These are phyloP conservation scores for Nephotettix cincticeps DNA, from an alignment of 1,140 invertebrate species.

Conservation along the genomic window DNA sequence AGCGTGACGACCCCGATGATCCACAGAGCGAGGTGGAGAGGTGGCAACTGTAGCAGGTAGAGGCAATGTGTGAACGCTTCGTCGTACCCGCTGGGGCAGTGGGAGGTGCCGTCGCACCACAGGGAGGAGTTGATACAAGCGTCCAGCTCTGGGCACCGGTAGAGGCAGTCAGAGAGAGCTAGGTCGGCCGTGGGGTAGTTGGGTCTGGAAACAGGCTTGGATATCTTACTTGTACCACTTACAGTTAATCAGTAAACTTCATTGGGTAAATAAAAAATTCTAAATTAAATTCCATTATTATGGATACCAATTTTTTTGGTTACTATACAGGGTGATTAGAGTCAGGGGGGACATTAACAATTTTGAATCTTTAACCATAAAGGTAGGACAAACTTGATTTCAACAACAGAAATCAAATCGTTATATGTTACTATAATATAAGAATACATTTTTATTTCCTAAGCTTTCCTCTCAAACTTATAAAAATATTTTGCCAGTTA, in stretches of 20 bases:
- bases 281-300: too few relatives aligned
- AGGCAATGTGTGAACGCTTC: constrained; percentile 80
- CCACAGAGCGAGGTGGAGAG: constrained; percentile 63
- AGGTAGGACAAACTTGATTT: too few relatives aligned
- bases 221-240: too few relatives aligned
- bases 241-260: too few relatives aligned
- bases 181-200: constrained; percentile 51
- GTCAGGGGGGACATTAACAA: too few relatives aligned
- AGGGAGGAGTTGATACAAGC: constrained; percentile 85
- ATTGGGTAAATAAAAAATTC: too few relatives aligned
- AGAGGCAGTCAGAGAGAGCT: constrained; percentile 69
- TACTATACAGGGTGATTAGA: too few relatives aligned
- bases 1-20: constrained; percentile 45
- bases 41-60: constrained; percentile 67
- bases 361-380: too few relatives aligned
- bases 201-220: constrained; percentile 48
- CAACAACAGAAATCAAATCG: too few relatives aligned
- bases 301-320: too few relatives aligned
- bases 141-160: constrained; percentile 80
- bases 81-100: constrained; percentile 86
- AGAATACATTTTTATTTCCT: background rate
- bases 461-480: background rate
- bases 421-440: too few relatives aligned
- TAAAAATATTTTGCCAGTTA: too few relatives aligned
- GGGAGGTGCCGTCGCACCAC: constrained; percentile 82